A percentile compares a stretch with the other conserved stretches of the same genome.
phyloP scores from a whole-genome alignment of 2,797 vertebrate genomes.

The Buphagus erythrorhynchus region DNA sequence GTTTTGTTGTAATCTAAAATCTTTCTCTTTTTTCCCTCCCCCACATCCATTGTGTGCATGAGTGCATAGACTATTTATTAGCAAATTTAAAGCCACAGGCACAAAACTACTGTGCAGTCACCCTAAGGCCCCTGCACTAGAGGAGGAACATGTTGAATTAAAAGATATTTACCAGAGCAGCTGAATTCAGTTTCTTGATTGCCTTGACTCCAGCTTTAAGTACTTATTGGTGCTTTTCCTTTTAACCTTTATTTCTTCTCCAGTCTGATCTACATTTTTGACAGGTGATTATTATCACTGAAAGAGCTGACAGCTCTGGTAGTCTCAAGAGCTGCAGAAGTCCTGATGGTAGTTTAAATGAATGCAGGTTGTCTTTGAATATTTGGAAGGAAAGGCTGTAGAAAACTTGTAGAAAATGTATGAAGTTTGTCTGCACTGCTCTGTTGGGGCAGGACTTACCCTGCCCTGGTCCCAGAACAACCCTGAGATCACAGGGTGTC shows the following conservation, averaged over 20 bases:
- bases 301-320: neutral
- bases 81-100: slow-evolving; percentile 25
- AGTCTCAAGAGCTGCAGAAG: neutral
- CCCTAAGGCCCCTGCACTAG: neutral
- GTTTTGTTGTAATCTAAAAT: slow-evolving; percentile 11
- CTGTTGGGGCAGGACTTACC: neutral
- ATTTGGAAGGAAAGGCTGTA: neutral
- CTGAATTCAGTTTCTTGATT: neutral
- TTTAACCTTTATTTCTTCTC: slow-evolving; percentile 26
- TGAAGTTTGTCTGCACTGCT: neutral
- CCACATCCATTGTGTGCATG: neutral
- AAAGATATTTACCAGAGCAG: neutral
- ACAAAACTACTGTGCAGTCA: neutral
- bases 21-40: neutral
- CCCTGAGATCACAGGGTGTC: neutral
- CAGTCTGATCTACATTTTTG: slow-evolving; percentile 14
- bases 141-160: neutral
- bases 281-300: neutral
- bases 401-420: neutral
- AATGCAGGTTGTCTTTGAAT: neutral
- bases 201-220: neutral
- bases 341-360: neutral
- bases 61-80: neutral
- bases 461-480: neutral
- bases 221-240: neutral